Base-by-base conservation (phyloP, 53 echinoderm and acorn worm species). In the Echinometra lucunter region DNA sequence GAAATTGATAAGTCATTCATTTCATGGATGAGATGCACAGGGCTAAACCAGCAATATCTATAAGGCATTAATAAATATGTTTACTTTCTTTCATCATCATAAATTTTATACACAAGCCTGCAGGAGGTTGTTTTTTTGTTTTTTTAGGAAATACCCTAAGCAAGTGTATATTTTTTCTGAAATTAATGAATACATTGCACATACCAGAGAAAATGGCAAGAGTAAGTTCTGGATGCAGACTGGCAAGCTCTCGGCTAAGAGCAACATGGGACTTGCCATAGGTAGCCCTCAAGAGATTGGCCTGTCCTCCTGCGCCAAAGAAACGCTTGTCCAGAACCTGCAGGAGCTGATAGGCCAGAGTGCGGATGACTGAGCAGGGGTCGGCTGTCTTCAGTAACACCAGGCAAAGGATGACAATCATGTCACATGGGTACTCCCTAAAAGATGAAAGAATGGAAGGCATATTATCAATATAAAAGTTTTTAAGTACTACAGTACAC, bases 371-470 rank as follows among this genome's bases (percentile, higher is more conserved):
- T 37, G 95, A 87, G 93, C 96, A 95, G 13, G 99, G 97, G 67
- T 99, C 99, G 11, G 98, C 99, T 0, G 99, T 98, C 98, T 99
- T 99, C 89, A 98, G 89, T 27, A 99, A 95, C 10, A 98, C 96
- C 47, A 99, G 95, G 89, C 98, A 98, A 49, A 99, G 96, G 25
- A 96, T 98, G 1, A 97, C 96, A 83, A 99, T 99, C 88, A 97
- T 93, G 37, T 99, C 99, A 95, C 99, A 99, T 66, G 99, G 98
- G 92, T 99, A 99, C 45, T 97, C 97, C 47, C 98, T 98, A 95
- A 21, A 66, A 19, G 45, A 63, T 30, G 37, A 83, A 12, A 44
- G 7, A 15, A 47, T 7, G 11, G 44, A 47, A 45, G 18, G 83
- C 6, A 8, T 42, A 27, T 5, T 5, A 25, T 16, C n/a, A n/a